phyloP scores from a whole-genome alignment of 1,140 invertebrate species.

The Sycophila sp. region DNA sequence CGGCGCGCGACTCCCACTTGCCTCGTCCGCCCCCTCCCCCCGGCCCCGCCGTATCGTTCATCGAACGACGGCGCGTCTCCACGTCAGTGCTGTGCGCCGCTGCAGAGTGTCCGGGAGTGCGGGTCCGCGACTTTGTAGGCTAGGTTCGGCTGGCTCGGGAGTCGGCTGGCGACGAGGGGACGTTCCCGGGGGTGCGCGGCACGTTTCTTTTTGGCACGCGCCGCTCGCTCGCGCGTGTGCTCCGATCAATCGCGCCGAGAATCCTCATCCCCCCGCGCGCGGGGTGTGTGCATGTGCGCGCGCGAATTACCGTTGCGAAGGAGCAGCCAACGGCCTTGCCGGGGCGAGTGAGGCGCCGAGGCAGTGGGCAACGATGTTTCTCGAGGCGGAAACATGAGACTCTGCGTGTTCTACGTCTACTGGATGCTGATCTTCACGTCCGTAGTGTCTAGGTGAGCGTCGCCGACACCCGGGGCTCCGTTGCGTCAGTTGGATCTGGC shows the following conservation, averaged over 20 bases:
- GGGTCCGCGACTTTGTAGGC: not conserved
- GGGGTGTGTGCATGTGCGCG: not conserved
- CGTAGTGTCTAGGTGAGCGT: conserved; percentile 66
- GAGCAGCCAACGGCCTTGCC: not conserved
- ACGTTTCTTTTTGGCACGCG: no score
- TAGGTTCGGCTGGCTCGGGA: not conserved
- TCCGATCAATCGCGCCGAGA: no score
- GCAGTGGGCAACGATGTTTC: conserved; percentile 12
- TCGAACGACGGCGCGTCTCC: not conserved
- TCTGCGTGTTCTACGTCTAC: conserved; percentile 67
- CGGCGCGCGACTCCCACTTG: no score
- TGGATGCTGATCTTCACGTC: conserved; percentile 70
- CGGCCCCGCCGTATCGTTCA: not conserved
- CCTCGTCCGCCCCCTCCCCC: no score
- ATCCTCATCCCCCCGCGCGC: no score
- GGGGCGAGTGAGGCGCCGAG: not conserved
- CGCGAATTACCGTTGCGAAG: not conserved
- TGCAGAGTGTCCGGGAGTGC: not conserved
- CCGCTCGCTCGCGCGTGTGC: no score
- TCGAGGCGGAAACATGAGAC: conserved; percentile 63
- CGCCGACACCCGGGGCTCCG: not conserved
- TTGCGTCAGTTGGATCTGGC: not conserved
- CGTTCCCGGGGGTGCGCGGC: no score
- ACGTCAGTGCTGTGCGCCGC: not conserved
- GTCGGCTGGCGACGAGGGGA: not conserved